Evolutionary conservation across 2,113 vertebrate species (phyloP).

Genomic region (Trochalopteron elliotii): DNA sequence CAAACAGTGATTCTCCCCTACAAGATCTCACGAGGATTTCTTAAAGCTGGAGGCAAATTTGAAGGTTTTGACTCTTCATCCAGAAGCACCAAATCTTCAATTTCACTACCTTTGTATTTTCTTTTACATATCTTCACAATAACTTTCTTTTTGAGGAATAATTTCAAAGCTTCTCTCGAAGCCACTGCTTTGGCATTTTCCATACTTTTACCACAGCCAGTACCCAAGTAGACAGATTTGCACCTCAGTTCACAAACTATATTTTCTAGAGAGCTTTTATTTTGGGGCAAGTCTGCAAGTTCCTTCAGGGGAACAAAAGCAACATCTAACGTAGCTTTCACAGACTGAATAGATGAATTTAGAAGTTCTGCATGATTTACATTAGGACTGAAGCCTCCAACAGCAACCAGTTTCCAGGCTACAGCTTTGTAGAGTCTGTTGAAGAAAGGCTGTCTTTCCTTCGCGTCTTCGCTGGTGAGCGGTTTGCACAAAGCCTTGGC

Average conservation of each 20-base stretch:
- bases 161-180: conserved; percentile 93
- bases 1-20: conserved; percentile 48
- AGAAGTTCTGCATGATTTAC: conserved; percentile 92
- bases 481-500: conserved; percentile 69
- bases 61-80: conserved; percentile 89
- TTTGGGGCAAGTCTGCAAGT: conserved; percentile 90
- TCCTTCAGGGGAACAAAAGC: conserved; percentile 94
- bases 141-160: conserved; percentile 95
- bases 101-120: conserved; percentile 87
- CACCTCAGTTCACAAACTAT: conserved; percentile 97
- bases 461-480: conserved; percentile 77
- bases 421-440: conserved; percentile 97
- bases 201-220: conserved; percentile 93
- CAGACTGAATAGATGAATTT: conserved; percentile 87
- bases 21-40: conserved; percentile 85
- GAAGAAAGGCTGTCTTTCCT: conserved; percentile 93
- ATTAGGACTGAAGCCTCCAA: conserved; percentile 90
- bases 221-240: conserved; percentile 92
- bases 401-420: conserved; percentile 96
- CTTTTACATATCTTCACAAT: conserved; percentile 91
- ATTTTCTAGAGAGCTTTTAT: conserved; percentile 90
- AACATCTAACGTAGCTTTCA: conserved; percentile 89
- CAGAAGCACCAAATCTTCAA: conserved; percentile 91
- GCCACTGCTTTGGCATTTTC: conserved; percentile 91
- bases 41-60: conserved; percentile 91